Percentiles rank a stretch among this genome's conserved stretches.
Conservation (phyloP, 2,113 vertebrate genomes). For the Pteruthius melanotis region DNA sequence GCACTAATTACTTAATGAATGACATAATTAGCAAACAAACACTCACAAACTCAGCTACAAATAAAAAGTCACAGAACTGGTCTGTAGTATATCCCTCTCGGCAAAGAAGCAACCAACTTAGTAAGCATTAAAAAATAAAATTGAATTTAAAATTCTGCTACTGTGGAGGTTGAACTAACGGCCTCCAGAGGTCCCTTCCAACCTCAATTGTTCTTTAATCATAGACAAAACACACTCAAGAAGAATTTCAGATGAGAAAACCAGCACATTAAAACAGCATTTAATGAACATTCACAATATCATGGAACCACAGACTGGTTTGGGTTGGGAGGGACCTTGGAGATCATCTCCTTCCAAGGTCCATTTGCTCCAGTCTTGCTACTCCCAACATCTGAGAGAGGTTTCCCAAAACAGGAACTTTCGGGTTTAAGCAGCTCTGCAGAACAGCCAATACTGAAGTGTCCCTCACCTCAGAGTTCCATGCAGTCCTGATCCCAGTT, state of each 20-base stretch:
- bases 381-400: neutral
- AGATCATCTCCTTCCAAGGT: neutral
- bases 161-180: neutral
- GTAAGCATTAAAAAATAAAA: neutral
- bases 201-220: neutral
- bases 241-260: neutral
- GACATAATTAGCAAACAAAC: slow-evolving; percentile 1
- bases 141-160: neutral
- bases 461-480: slow-evolving; percentile 91
- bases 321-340: neutral
- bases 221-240: neutral
- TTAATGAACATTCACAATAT: neutral
- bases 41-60: neutral
- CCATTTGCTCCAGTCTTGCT: neutral
- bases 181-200: neutral
- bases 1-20: neutral
- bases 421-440: neutral
- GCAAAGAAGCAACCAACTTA: neutral
- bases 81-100: neutral
- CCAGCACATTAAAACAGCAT: neutral
- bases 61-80: neutral
- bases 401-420: neutral
- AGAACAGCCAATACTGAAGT: neutral
- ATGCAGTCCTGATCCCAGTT: slow-evolving; percentile 94
- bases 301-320: neutral